Conservation (phyloP, 2,113 vertebrate species). For the Eulacestoma nigropectus region DNA sequence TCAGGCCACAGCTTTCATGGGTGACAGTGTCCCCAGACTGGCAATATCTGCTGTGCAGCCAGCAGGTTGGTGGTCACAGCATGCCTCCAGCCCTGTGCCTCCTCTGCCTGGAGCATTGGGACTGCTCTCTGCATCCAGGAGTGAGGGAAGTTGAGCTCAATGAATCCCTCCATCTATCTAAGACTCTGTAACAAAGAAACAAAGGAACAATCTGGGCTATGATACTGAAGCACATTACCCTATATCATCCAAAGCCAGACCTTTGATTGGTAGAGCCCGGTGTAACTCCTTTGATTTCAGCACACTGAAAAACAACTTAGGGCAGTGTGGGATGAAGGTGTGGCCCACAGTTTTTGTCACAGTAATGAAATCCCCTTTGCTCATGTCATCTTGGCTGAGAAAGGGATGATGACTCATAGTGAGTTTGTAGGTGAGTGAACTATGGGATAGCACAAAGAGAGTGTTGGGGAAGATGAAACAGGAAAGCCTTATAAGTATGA, state of each 20-base stretch:
- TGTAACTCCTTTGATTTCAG: neutral
- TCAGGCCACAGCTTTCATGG: neutral
- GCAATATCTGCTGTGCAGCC: neutral
- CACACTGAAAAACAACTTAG: neutral
- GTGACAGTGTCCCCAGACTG: neutral
- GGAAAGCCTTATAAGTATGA: too few species aligned
- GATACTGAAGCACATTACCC: neutral
- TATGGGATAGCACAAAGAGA: neutral
- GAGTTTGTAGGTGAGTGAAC: neutral
- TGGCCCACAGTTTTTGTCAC: neutral
- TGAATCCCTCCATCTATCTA: neutral
- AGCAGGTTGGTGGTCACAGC: neutral
- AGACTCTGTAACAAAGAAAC: neutral
- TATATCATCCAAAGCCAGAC: neutral
- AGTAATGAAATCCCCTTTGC: neutral
- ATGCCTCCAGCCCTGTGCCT: neutral
- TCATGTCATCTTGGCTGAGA: neutral
- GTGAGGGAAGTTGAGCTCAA: neutral
- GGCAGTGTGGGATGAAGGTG: neutral
- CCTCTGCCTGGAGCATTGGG: neutral
- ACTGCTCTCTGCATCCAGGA: neutral
- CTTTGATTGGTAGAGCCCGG: neutral
- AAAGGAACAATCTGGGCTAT: neutral
- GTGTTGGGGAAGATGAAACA: too few species aligned
- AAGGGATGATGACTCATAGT: neutral